Evolutionary conservation across 2,113 vertebrate species (phyloP).

Genomic region (Choloepus hoffmanni): DNA sequence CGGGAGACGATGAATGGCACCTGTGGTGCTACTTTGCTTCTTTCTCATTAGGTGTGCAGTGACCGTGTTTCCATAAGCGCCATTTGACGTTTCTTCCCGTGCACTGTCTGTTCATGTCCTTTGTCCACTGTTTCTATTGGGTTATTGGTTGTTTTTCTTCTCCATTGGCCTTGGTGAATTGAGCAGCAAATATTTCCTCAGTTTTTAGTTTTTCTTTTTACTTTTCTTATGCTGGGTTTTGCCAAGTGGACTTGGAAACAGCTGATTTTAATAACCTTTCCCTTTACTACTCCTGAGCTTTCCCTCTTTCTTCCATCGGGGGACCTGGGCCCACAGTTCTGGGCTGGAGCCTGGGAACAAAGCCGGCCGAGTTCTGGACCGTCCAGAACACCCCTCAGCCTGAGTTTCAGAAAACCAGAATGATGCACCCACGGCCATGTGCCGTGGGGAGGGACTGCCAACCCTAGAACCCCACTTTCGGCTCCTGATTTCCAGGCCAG

Average conservation of each 20-base stretch:
- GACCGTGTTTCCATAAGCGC: accelerated
- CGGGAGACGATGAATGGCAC: accelerated
- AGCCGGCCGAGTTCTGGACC: not conserved
- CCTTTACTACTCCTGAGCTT: not conserved
- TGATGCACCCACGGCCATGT: not conserved
- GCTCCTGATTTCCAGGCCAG: not conserved
- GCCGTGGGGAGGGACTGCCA: not conserved
- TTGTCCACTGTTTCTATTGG: not conserved
- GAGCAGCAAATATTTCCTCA: not conserved
- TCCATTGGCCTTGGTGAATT: not conserved
- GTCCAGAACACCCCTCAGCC: not conserved
- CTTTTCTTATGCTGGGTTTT: not conserved
- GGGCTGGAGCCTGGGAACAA: not conserved
- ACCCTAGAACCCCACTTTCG: not conserved
- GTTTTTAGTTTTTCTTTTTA: not conserved
- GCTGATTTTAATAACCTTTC: not conserved
- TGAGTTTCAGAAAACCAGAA: not conserved
- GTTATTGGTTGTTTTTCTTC: accelerated
- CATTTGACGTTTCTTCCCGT: accelerated
- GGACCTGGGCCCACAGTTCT: not conserved
- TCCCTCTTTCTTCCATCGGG: not conserved
- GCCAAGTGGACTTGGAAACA: not conserved
- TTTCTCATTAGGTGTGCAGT: not conserved
- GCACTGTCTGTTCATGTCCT: accelerated
- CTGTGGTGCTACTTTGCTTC: not conserved